Evolutionary conservation across 37 sponge, comb jelly and placozoan species (phyloP), one percentile per base, ranked within the genome.

Genomic region (Theonella swinhoei): DNA sequence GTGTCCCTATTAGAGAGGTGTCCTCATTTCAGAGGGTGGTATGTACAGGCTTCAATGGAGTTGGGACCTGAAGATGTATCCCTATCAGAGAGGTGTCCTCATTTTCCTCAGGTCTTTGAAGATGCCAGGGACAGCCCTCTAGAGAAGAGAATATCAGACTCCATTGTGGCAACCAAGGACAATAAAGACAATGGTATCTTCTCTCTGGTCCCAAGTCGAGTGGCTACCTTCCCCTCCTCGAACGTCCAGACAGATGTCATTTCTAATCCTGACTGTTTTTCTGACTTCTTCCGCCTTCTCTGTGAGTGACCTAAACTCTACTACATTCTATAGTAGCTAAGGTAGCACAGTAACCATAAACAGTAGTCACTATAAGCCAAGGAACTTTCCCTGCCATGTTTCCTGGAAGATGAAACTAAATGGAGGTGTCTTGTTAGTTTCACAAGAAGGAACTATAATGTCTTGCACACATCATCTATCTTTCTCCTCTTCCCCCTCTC

Each of bases 201-300:
- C 78, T 82, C 84, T 40, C 76, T 83, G 28, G 76, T 87, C 41
- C 62, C 75, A 60, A 75, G 68, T 39, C 47, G 81, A n/a, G 88
- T 75, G 22, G 19, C 77, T 23, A 88, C 78, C 29, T 66, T 74
- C 78, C 54, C 54, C 14, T 17, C 36, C 20, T 42, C 20, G 33
- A 70, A 79, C 66, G 65, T 43, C 65, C 5, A 76, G 30, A 43
- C 89, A 23, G 39, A 88, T 9, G 85, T 79, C 43, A 76, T 85
- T 32, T 75, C 65, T 26, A 84, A 38, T 39, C 81, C 84, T 9
- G 81, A 80, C 38, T 80, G 72, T 39, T 83, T 85, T 28, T 60
- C 70, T 72, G 74, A 85, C 35, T 72, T 85, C n/a, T 85, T 85
- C 42, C 28, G 8, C 20, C 29, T 85, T 32, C 34, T 85, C 43